Evolutionary conservation across 2,113 vertebrate genomes (phyloP).

Genomic region (Melanerpes formicivorus): DNA sequence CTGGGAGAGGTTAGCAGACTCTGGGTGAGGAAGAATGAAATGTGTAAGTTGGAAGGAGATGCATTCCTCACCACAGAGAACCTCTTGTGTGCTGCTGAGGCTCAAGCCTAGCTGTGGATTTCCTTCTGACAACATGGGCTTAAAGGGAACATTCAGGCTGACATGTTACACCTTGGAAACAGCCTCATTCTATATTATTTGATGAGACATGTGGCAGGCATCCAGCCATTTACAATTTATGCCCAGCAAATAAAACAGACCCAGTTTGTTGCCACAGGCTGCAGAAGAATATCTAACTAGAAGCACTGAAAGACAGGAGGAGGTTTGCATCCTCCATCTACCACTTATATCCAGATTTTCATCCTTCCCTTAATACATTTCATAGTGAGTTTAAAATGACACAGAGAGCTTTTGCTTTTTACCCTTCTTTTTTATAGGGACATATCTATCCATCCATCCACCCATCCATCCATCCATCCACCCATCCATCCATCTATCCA

Average conservation of each 20-base stretch:
- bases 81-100: constrained; percentile 49
- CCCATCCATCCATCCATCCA: no score
- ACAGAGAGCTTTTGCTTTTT: not conserved
- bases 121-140: constrained; percentile 65
- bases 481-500: no score
- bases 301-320: not conserved
- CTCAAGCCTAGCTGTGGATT: constrained; percentile 48
- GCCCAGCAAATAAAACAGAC: not conserved
- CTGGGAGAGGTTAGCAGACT: constrained; percentile 41
- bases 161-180: constrained; percentile 38
- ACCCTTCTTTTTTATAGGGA: not conserved
- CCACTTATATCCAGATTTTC: not conserved
- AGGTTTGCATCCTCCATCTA: not conserved
- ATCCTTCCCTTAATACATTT: not conserved
- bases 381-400: not conserved
- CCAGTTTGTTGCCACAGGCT: not conserved
- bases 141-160: constrained; percentile 63
- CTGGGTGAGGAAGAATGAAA: constrained; percentile 18
- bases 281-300: not conserved
- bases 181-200: constrained; percentile 53
- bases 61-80: constrained; percentile 51
- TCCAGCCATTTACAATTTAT: constrained; percentile 56
- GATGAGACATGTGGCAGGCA: constrained; percentile 15
- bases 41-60: constrained; percentile 22
- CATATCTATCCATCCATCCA: not conserved